A percentile compares a stretch with the other conserved stretches of the same genome.
These are phyloP conservation scores for Pedicia rivosa DNA, from an alignment of 2,888 invertebrate species.

Conservation along the genomic window DNA sequence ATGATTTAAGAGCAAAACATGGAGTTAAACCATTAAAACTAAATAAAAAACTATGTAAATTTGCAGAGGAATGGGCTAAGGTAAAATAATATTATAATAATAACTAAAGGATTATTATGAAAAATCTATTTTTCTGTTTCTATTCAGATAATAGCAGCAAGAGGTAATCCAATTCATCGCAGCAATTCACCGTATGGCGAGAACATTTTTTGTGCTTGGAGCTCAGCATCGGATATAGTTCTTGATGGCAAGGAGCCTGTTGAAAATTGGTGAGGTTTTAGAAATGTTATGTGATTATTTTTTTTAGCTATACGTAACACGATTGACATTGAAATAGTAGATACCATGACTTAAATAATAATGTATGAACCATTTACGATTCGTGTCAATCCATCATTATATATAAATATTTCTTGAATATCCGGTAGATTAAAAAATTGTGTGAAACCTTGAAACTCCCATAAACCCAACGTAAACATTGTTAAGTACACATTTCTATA, in stretches of 20 bases:
- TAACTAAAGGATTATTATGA: slow-evolving; percentile 23
- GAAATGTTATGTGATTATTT: too few species aligned
- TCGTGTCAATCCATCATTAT: too few species aligned
- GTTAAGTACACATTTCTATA: too few species aligned
- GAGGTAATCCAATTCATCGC: slow-evolving; percentile 52
- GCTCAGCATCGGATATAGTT: slow-evolving; percentile 38
- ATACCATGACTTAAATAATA: too few species aligned
- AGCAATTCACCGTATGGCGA: slow-evolving; percentile 66
- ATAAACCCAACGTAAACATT: too few species aligned
- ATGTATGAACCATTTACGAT: too few species aligned
- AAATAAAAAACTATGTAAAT: slow-evolving; percentile 44
- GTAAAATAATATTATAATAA: slow-evolving; percentile 12
- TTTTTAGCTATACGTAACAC: too few species aligned
- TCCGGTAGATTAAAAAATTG: too few species aligned
- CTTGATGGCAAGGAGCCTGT: slow-evolving; percentile 31
- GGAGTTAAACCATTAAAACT: slow-evolving; percentile 50
- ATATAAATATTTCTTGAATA: too few species aligned
- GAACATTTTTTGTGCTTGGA: slow-evolving; percentile 65
- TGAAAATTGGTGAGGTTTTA: slow-evolving; percentile 31
- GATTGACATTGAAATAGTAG: too few species aligned
- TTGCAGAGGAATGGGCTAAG: slow-evolving; percentile 58
- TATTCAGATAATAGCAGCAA: slow-evolving; percentile 37
- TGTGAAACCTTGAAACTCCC: too few species aligned
- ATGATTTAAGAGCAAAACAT: slow-evolving; percentile 50
- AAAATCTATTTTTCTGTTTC: not conserved